phyloP scores from a whole-genome alignment of 1,140 invertebrate genomes.

The Lutraria rhynchaena region DNA sequence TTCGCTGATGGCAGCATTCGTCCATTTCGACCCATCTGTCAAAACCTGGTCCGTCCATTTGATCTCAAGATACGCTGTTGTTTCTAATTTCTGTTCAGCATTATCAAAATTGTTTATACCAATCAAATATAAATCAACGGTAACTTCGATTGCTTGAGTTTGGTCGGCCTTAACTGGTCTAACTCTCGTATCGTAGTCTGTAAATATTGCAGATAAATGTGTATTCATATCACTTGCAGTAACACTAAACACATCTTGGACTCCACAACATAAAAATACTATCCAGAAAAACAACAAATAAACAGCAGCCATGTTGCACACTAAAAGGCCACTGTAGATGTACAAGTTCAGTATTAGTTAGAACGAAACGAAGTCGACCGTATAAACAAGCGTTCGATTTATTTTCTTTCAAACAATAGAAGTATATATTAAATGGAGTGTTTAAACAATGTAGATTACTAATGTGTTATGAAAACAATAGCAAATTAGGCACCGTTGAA shows the following conservation, averaged over 20 bases:
- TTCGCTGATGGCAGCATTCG: constrained; percentile 81
- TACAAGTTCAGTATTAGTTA: too few relatives aligned
- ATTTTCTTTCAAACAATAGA: too few relatives aligned
- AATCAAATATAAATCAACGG: constrained; percentile 42
- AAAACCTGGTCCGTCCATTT: constrained; percentile 54
- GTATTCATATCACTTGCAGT: constrained; percentile 28
- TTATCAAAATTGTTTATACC: constrained; percentile 53
- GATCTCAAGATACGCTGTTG: constrained; percentile 41
- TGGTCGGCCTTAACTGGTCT: constrained; percentile 41
- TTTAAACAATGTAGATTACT: too few relatives aligned
- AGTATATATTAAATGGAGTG: too few relatives aligned
- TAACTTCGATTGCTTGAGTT: constrained; percentile 21
- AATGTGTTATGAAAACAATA: too few relatives aligned
- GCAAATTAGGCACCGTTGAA: too few relatives aligned
- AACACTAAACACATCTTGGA: neutral
- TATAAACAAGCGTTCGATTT: too few relatives aligned
- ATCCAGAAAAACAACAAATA: too few relatives aligned
- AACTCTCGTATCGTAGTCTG: constrained; percentile 33
- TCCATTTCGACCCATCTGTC: constrained; percentile 64
- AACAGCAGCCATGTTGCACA: too few relatives aligned
- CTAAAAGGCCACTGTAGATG: too few relatives aligned
- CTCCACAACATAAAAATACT: too few relatives aligned
- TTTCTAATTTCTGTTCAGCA: constrained; percentile 52
- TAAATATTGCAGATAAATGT: constrained; percentile 12
- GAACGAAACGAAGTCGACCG: too few relatives aligned